Evolutionary conservation across 2,113 vertebrate species (phyloP), one percentile per base, ranked within the genome.

Genomic region (Oxyura jamaicensis): DNA sequence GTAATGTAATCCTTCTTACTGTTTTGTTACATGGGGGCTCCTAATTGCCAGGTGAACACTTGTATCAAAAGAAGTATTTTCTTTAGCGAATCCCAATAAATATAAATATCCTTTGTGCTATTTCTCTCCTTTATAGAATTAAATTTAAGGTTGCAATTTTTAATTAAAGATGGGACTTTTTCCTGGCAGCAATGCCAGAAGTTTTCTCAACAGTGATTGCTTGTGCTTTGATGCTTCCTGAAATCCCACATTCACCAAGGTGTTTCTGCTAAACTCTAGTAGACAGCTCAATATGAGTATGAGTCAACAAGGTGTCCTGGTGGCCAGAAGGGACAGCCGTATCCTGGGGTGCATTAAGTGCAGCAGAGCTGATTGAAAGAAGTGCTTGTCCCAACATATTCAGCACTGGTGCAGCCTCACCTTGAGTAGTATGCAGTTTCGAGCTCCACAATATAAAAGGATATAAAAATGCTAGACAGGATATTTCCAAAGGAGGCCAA

Each of bases 211-310:
- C 17, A 21, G 11, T 0, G 19, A 9, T 13, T 90, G 44, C 35
- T 56, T 2, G 2, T 35, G n/a, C 9, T 60, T 28, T 4, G 16
- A 22, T n/a, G 42, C 36, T 52, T 62, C 60, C 42, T 46, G 42
- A 67, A 63, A 13, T 11, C 33, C 41, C 78, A 26, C 6, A 4
- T 36, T 33, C 8, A 11, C 25, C 18, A 0, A 3, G 11, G 13
- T 0, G 0, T 66, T 60, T 72, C 69, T 68, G 3, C 14, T 1
- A 44, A 26, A 41, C 5, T 36, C 23, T 26, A 36, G 22, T 11
- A 62, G 35, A 36, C 36, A 20, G 59, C 59, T 53, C 52, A 8
- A 15, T n/a, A n/a, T n/a, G n/a, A n/a, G n/a, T 28, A 53, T 53
- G 52, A 53, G 52, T 28, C 52, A 53, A 53, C 52, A 15, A 53